phyloP scores from a whole-genome alignment of 2,888 invertebrate species.

The Sthenelais limicola region DNA sequence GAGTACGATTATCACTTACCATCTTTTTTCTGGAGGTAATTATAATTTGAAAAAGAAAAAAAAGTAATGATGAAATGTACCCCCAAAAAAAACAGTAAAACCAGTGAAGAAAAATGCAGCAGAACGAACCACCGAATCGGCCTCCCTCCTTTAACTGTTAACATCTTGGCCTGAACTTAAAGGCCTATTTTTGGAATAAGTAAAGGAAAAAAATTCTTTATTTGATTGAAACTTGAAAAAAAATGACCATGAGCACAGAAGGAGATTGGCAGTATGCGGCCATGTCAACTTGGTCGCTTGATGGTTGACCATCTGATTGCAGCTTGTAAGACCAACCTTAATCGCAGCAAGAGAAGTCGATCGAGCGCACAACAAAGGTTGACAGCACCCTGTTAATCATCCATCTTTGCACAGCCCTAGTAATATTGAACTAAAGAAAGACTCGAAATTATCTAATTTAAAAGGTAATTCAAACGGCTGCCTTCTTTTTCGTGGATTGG shows the following conservation, averaged over 20 bases:
- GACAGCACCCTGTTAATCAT: slow-evolving; percentile 20
- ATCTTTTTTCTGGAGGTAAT: slow-evolving; percentile 18
- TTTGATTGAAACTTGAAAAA: background rate
- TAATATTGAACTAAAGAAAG: background rate
- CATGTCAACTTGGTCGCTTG: slow-evolving; percentile 20
- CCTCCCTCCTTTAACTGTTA: too few relatives aligned
- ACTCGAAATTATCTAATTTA: background rate
- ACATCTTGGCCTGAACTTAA: background rate
- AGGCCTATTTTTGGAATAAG: slow-evolving; percentile 23
- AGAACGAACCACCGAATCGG: slow-evolving; percentile 31
- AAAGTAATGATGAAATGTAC: background rate
- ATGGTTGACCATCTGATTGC: slow-evolving; percentile 30
- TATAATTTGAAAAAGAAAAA: slow-evolving; percentile 8
- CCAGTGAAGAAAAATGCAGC: slow-evolving; percentile 38
- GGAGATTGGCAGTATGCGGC: slow-evolving; percentile 31
- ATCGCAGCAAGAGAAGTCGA: slow-evolving; percentile 19
- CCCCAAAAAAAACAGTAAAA: slow-evolving; percentile 31
- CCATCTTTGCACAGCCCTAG: slow-evolving; percentile 29
- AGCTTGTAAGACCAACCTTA: slow-evolving; percentile 10
- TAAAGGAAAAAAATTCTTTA: background rate
- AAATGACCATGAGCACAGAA: slow-evolving; percentile 15
- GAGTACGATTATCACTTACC: slow-evolving; percentile 25
- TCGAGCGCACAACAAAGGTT: slow-evolving; percentile 13
- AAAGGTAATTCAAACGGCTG: slow-evolving; percentile 17
- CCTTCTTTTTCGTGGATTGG: slow-evolving; percentile 37